Conservation (phyloP, 2,888 invertebrate species). For the Lingula anatina region DNA sequence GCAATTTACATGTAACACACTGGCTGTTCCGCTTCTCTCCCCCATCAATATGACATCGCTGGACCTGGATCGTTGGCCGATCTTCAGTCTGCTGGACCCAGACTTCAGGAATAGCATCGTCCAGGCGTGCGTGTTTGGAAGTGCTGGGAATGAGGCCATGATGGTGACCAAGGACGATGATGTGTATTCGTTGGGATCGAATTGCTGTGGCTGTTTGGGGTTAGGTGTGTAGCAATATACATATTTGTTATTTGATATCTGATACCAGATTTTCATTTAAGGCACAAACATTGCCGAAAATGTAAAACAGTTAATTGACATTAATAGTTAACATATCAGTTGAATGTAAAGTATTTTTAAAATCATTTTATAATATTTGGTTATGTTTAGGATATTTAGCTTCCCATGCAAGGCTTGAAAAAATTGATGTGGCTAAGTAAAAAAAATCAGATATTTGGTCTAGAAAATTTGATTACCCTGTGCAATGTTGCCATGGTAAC, state of each 20-base stretch:
- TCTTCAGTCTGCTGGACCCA: constrained; percentile 58
- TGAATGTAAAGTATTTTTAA: no score
- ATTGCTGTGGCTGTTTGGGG: constrained; percentile 59
- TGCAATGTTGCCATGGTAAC: no score
- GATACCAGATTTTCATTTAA: neutral
- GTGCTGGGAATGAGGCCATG: constrained; percentile 60
- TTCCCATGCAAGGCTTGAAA: neutral
- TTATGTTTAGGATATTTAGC: neutral
- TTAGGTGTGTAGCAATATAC: constrained; percentile 26
- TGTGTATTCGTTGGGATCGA: constrained; percentile 60
- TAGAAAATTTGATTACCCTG: no score
- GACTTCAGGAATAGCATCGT: constrained; percentile 56
- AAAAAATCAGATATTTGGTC: no score
- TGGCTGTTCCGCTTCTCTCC: constrained; percentile 58
- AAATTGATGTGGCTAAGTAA: no score
- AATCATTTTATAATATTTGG: no score
- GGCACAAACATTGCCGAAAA: no score
- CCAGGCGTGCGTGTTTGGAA: constrained; percentile 59
- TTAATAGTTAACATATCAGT: no score
- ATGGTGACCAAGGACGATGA: constrained; percentile 59
- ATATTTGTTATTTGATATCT: neutral
- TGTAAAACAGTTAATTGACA: no score
- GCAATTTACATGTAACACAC: no score
- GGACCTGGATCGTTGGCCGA: constrained; percentile 55
- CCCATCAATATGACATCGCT: constrained; percentile 19